These are phyloP conservation scores for Centropristis striata DNA, from an alignment of 2,113 vertebrate species.

Conservation along the genomic window DNA sequence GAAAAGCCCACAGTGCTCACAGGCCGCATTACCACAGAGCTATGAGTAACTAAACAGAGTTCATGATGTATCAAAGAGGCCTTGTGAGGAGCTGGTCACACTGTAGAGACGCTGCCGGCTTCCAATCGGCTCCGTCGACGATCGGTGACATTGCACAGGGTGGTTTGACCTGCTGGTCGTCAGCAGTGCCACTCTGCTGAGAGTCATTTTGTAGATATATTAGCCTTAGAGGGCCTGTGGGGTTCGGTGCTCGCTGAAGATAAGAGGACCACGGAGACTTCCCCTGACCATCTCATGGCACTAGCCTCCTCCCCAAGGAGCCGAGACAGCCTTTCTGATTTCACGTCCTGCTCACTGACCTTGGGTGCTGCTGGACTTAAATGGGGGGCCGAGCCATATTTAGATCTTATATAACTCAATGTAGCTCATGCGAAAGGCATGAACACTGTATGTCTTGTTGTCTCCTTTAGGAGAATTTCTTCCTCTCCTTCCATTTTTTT, in stretches of 20 bases:
- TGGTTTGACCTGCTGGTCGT: constrained; percentile 58
- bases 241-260: constrained; percentile 69
- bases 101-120: constrained; percentile 8
- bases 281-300: constrained; percentile 56
- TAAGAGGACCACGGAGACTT: constrained; percentile 67
- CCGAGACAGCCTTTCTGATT: constrained; percentile 51
- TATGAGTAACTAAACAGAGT: constrained; percentile 47
- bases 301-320: constrained; percentile 44
- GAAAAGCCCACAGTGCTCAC: constrained; percentile 50
- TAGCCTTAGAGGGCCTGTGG: constrained; percentile 61
- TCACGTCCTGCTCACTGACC: constrained; percentile 62
- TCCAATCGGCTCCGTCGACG: constrained; percentile 28
- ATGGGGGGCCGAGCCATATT: constrained; percentile 48
- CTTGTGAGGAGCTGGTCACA: constrained; percentile 20
- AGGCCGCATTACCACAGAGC: constrained; percentile 42
- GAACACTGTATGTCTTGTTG: constrained; percentile 54
- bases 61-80: constrained; percentile 30
- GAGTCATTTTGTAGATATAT: constrained; percentile 64
- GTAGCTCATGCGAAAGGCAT: constrained; percentile 39
- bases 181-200: constrained; percentile 49
- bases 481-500: constrained; percentile 51
- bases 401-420: constrained; percentile 56
- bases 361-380: constrained; percentile 59
- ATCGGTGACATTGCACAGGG: constrained; percentile 53
- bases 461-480: constrained; percentile 69